Evolutionary conservation across 2,113 vertebrate genomes (phyloP), one percentile per base, ranked within the genome.

Genomic region (Cairina moschata): DNA sequence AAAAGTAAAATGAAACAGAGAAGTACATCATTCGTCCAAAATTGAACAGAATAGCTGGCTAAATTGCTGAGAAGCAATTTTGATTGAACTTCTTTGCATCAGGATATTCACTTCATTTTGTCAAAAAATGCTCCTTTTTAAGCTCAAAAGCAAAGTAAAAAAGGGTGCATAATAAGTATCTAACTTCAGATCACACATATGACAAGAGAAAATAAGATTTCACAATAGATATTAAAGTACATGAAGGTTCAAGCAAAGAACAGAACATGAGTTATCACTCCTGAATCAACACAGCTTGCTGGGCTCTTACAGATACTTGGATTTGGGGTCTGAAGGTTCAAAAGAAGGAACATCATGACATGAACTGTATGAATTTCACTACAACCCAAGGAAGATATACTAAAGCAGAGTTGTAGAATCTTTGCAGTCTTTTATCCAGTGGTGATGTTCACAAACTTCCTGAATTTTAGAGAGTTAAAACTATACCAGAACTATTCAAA

Each of bases 1-100:
- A 92, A 44, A n/a, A 73, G 32, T 58, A 60, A 72, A 90, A 83
- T 29, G 71, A 88, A 87, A 85, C n/a, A 82, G 46, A 76, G 56
- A 83, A 85, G 46, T 79, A 67, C 76, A 52, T 63, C 15, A 82
- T 66, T 78, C 1, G 1, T 23, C 86, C 46, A 54, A 86, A 89
- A 85, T 2, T 34, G 69, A 91, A 82, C 56, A 62, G 90, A 76
- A 73, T 16, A 25, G 11, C 38, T 75, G 67, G n/a, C 34, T 86
- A 86, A 86, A 79, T 62, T 76, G 42, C 54, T 34, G 28, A 82
- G 69, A 32, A 86, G 66, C 26, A 84, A 54, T 92, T 95, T 28
- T 62, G 54, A 86, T 15, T 55, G 54, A 82, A 93, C 48, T 72
- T 32, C 42, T 59, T 84, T 40, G 38, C 60, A 86, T 56, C 38